Evolutionary conservation across 2,888 invertebrate genomes (phyloP).

Genomic region (Oithona nana): DNA sequence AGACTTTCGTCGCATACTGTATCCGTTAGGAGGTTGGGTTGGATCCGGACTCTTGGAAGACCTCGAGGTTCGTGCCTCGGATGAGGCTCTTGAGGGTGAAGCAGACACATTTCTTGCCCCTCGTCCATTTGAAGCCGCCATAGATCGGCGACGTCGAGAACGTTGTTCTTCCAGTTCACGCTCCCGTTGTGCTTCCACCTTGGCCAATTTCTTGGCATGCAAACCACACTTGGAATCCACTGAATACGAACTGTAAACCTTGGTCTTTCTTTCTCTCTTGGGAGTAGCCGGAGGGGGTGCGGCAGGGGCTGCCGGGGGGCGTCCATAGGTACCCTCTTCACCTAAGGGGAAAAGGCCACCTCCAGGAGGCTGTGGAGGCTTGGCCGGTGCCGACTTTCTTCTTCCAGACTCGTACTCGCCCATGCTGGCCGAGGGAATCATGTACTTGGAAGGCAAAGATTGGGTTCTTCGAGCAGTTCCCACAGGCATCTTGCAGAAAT

Average conservation of each 20-base stretch:
- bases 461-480: slow-evolving; percentile 6
- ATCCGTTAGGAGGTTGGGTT: too few species aligned
- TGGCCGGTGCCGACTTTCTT: slow-evolving; percentile 3
- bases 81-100: neutral
- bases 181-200: neutral
- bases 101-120: neutral
- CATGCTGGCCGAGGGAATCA: slow-evolving; percentile 14
- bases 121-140: neutral
- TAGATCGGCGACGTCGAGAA: neutral
- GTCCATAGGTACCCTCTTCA: slow-evolving; percentile 8
- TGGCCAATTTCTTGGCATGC: slow-evolving; percentile 6
- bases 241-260: slow-evolving; percentile 3
- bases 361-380: neutral
- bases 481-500: slow-evolving; percentile 29
- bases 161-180: neutral
- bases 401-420: slow-evolving; percentile 10
- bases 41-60: slow-evolving; percentile 1
- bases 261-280: slow-evolving; percentile 8
- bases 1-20: too few species aligned
- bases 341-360: neutral
- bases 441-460: slow-evolving; percentile 11
- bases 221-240: slow-evolving; percentile 5
- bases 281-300: neutral
- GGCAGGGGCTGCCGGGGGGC: neutral
- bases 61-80: neutral